Conservation (phyloP, 1,140 invertebrate species). For the Magallana gigas region DNA sequence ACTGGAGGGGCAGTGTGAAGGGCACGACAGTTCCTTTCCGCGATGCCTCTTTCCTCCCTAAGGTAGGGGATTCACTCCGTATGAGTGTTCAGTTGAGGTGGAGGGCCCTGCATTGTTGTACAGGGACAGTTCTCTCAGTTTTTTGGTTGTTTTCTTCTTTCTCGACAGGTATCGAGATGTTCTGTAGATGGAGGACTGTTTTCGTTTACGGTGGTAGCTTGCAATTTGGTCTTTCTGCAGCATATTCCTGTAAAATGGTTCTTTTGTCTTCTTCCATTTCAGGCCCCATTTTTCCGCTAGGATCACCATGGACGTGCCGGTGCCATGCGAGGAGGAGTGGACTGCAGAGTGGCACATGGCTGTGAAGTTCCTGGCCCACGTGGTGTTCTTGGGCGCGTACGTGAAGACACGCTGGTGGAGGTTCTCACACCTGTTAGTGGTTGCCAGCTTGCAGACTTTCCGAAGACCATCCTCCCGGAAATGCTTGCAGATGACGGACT, state of each 20-base stretch:
- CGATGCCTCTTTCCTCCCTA: too few species aligned
- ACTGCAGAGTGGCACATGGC: constrained; percentile 48
- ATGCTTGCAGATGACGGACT: neutral
- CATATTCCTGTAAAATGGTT: neutral
- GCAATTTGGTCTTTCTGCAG: neutral
- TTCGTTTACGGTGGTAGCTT: too few species aligned
- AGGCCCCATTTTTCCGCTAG: neutral
- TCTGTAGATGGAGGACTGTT: neutral
- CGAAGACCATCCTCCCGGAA: neutral
- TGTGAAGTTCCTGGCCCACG: constrained; percentile 33
- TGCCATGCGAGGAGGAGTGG: constrained; percentile 21
- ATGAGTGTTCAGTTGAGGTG: neutral
- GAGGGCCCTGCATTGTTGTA: neutral
- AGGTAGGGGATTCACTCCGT: neutral
- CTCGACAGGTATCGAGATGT: constrained; percentile 6
- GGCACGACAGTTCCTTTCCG: neutral
- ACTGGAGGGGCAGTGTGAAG: neutral
- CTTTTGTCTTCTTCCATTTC: neutral
- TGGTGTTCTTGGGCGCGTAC: constrained; percentile 42
- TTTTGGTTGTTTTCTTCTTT: too few species aligned
- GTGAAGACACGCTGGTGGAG: constrained; percentile 40
- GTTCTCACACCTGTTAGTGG: constrained; percentile 31
- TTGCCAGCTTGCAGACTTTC: neutral
- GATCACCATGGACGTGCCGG: neutral
- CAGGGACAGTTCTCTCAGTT: neutral